phyloP scores from a whole-genome alignment of 2,113 vertebrate genomes.

The Pelecanoides urinatrix region DNA sequence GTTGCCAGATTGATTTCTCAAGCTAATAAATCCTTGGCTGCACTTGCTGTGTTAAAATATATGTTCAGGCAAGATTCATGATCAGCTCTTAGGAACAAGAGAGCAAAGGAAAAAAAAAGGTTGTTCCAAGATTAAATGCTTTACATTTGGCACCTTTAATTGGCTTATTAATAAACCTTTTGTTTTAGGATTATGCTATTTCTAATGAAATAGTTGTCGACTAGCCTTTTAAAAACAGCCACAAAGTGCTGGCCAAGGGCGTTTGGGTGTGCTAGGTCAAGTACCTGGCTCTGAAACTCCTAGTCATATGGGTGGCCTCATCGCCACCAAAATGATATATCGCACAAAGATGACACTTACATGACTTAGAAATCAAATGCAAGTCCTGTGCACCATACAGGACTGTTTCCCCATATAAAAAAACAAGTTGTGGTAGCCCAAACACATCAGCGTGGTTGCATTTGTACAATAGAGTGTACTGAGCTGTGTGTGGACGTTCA shows the following conservation, averaged over 20 bases:
- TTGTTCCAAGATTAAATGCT: slow-evolving; percentile 25
- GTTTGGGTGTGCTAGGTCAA: neutral
- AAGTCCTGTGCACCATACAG: neutral
- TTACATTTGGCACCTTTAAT: slow-evolving; percentile 30
- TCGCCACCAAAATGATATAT: neutral
- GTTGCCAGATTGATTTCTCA: slow-evolving; percentile 38
- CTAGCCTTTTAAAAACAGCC: neutral
- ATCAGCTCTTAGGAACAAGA: neutral
- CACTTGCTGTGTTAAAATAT: slow-evolving; percentile 2
- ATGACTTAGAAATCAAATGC: neutral
- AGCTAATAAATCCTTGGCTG: slow-evolving; percentile 45
- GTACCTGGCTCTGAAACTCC: neutral
- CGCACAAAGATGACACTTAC: neutral
- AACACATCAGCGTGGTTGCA: neutral
- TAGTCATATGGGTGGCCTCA: neutral
- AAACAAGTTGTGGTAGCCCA: neutral
- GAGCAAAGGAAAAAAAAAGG: neutral
- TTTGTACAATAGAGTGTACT: neutral
- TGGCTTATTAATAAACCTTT: neutral
- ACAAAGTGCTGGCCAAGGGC: neutral
- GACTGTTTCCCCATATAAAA: neutral
- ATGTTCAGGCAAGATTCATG: neutral
- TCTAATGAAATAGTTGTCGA: neutral
- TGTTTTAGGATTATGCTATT: neutral
- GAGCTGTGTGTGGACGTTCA: neutral